These are phyloP conservation scores for Salvelinus sp. DNA, from an alignment of 2,113 vertebrate genomes.

Conservation along the genomic window DNA sequence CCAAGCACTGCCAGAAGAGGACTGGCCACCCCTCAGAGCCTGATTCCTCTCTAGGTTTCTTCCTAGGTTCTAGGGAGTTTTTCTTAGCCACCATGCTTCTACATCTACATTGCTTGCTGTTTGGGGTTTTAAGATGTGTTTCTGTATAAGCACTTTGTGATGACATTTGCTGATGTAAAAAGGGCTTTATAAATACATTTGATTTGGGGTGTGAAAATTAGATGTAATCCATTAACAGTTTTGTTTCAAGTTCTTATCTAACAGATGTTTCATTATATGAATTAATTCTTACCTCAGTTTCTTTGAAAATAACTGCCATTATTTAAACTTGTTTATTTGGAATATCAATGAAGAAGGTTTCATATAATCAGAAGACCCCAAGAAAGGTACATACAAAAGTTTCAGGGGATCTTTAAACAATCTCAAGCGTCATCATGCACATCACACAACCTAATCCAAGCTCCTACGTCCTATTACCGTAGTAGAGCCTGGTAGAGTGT, in stretches of 20 bases:
- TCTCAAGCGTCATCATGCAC: no score
- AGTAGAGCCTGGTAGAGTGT: no score
- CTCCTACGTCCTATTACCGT: not conserved
- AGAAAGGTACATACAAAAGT: not conserved
- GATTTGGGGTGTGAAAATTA: not conserved
- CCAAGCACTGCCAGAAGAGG: no score
- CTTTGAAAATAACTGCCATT: not conserved
- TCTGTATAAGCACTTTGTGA: no score
- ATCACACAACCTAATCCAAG: not conserved
- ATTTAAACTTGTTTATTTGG: not conserved
- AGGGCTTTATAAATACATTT: slow-evolving; percentile 59
- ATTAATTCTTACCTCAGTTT: not conserved
- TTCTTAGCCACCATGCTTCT: no score
- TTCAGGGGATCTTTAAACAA: no score
- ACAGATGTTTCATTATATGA: no score
- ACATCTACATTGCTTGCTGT: no score
- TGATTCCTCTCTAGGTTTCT: no score
- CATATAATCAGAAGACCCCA: slow-evolving; percentile 6
- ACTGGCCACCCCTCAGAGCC: no score
- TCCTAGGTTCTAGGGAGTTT: no score
- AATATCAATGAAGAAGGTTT: not conserved
- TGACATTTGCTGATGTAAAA: slow-evolving; percentile 45
- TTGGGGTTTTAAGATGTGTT: no score
- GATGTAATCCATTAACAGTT: not conserved
- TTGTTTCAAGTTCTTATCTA: not conserved